Base-by-base conservation (phyloP, 2,113 vertebrate genomes). In the Carassius gibelio region DNA sequence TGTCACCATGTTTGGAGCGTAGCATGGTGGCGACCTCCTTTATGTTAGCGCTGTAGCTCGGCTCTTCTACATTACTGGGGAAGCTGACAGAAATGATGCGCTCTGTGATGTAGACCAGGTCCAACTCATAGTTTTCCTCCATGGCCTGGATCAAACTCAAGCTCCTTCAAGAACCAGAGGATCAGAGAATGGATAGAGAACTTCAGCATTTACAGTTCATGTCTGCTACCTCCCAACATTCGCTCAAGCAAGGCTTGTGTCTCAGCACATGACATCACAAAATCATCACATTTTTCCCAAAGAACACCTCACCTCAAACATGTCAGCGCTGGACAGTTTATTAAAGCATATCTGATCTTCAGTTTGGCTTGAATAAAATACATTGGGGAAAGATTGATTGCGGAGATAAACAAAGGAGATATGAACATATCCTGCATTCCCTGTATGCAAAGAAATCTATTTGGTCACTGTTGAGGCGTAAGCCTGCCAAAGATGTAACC, bases 11-110 rank as follows among this genome's bases (percentile, higher is more conserved):
- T 91, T 99, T 99, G 91, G 97, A 99, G 90, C 95, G 95, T 89
- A 99, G 95, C 98, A 99, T 99, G 91, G 96, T 96, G 52, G 98
- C 97, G 88, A 99, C 98, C 91, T 99, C 96, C 0, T 95, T 95
- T 87, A 99, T 95, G 94, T 99, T 98, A 90, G 91, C 94, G 21
- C 94, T 92, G 81, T 98, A 99, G 92, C 90, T 97, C 89, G 96
- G 96, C 90, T 99, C 97, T 4, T 98, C 97, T 0, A 96, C 96
- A 0, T 88, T 79, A 72, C 95, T 94, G 88, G 97, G 95, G 89
- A 97, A 99, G 88, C 96, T 97, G 85, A 99, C 97, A 0, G 98
- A 97, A 8, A 99, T 98, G 93, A 99, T 96, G 75, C 96, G 92
- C 90, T 97, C 96, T 0, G 96, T 97, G 94, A 97, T 95, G 13